phyloP scores from a whole-genome alignment of 2,797 vertebrate species.

The Yasuhikotakia modesta region DNA sequence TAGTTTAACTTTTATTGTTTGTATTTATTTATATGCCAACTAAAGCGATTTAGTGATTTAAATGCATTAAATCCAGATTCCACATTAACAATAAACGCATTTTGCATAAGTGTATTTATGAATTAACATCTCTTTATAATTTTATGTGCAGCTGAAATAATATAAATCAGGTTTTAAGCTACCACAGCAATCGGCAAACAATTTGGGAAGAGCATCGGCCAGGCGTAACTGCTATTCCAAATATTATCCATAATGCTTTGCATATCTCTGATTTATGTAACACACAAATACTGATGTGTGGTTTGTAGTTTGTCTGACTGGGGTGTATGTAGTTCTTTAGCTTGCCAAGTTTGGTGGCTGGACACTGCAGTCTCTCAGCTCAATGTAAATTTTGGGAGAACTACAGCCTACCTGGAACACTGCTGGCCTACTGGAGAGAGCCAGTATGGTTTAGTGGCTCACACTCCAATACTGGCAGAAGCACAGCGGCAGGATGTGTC shows the following conservation, averaged over 20 bases:
- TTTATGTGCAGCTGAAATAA: conserved; percentile 56
- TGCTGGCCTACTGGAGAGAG: conserved; percentile 82
- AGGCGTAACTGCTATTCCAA: conserved; percentile 87
- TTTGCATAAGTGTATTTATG: neutral
- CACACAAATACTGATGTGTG: neutral
- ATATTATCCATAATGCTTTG: neutral
- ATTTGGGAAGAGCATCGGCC: conserved; percentile 87
- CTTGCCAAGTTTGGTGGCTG: conserved; percentile 98
- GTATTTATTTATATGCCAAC: neutral
- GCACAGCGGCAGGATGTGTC: neutral
- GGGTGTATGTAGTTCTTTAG: conserved; percentile 64
- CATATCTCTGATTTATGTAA: neutral
- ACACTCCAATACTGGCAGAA: conserved; percentile 76
- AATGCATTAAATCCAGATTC: neutral
- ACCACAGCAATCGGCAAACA: conserved; percentile 81
- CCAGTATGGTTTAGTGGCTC: conserved; percentile 82
- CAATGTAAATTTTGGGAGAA: too few relatives aligned
- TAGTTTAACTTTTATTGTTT: neutral
- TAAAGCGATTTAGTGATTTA: neutral
- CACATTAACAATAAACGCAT: neutral
- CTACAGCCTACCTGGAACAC: conserved; percentile 82
- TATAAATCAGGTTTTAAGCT: conserved; percentile 84
- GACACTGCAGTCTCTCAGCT: conserved; percentile 67
- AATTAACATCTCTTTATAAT: neutral
- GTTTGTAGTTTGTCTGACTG: neutral